phyloP scores from a whole-genome alignment of 2,888 invertebrate species.

The Melieria crassipennis region DNA sequence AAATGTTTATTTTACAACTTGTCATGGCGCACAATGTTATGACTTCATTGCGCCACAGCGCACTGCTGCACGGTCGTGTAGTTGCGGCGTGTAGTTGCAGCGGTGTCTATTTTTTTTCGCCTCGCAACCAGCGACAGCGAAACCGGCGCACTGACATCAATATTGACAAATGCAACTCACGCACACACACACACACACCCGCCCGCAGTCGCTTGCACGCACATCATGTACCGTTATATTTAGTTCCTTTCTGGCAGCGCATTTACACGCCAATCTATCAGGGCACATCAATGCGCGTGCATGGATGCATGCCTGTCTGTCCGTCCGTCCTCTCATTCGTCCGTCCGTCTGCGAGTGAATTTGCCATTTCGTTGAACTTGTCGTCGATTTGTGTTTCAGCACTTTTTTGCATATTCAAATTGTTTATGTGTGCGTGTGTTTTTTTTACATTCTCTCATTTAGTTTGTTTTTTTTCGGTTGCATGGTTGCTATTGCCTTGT shows the following conservation, averaged over 20 bases:
- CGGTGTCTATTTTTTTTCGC: no score
- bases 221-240: background rate
- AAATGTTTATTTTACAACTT: constrained; percentile 8
- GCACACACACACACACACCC: background rate
- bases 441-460: no score
- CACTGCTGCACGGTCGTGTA: no score
- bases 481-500: no score
- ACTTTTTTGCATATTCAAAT: background rate
- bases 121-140: no score
- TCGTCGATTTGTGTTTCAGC: background rate
- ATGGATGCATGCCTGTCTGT: background rate
- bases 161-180: background rate
- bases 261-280: constrained; percentile 30
- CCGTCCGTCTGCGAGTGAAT: constrained; percentile 7
- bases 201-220: background rate
- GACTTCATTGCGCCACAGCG: no score
- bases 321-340: background rate
- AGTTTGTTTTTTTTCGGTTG: no score
- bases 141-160: background rate
- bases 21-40: background rate
- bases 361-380: background rate
- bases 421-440: no score
- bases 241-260: constrained; percentile 17
- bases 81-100: no score
- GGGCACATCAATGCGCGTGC: constrained; percentile 5